A percentile compares a stretch with the other conserved stretches of the same genome.
Evolutionary conservation across 1,140 invertebrate genomes (phyloP).

Genomic region (Tetragnatha versicolor): DNA sequence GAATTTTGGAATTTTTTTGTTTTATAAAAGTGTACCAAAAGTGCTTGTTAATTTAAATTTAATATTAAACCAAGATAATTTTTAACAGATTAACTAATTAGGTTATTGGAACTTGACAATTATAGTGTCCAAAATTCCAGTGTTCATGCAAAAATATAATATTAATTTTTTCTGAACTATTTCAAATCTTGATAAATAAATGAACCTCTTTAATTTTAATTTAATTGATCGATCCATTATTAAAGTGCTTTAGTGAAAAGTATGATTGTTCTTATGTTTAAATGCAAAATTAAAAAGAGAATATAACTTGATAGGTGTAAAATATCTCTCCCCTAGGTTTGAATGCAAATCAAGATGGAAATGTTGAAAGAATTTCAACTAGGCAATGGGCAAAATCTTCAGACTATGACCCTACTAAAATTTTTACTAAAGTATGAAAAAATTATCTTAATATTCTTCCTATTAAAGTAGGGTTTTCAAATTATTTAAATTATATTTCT

Average conservation of each 20-base stretch:
- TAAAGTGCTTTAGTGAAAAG: neutral
- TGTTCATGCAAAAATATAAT: too few species aligned
- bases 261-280: too few species aligned
- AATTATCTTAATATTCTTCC: neutral
- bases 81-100: too few species aligned
- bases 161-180: too few species aligned
- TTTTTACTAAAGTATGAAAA: constrained; percentile 68
- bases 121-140: too few species aligned
- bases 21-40: neutral
- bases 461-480: neutral
- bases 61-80: too few species aligned
- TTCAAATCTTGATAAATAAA: too few species aligned
- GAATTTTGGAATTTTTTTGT: neutral
- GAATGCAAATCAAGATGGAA: constrained; percentile 68
- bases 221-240: neutral
- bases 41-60: neutral
- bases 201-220: neutral
- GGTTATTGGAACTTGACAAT: too few species aligned
- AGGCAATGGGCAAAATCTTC: constrained; percentile 84
- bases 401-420: constrained; percentile 78
- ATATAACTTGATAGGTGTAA: too few species aligned
- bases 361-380: constrained; percentile 84
- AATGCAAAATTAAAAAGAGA: too few species aligned
- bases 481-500: neutral
- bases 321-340: neutral